Percentiles rank a stretch among this genome's conserved stretches.
phyloP scores from a whole-genome alignment of 2,888 invertebrate species.

The Drosophila neutralis region DNA sequence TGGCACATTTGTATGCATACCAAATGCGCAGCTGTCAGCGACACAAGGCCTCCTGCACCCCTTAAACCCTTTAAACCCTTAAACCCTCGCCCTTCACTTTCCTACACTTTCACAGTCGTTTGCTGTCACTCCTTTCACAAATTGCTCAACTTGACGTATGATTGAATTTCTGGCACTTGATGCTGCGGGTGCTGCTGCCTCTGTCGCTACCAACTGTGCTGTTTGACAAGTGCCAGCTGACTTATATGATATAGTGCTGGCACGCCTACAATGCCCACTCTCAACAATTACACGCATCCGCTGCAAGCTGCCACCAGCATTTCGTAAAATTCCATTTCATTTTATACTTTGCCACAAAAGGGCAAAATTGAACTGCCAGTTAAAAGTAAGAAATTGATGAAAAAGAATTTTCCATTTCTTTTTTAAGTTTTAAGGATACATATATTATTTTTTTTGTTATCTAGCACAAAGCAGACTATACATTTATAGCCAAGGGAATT shows the following conservation, averaged over 20 bases:
- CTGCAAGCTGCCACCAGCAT: neutral
- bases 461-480: neutral
- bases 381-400: neutral
- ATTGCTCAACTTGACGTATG: conserved; percentile 65
- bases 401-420: neutral
- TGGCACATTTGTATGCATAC: conserved; percentile 39
- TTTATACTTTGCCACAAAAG: neutral
- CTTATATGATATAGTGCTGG: conserved; percentile 3
- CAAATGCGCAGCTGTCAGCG: conserved; percentile 57
- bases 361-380: neutral
- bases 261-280: conserved; percentile 19
- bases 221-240: conserved; percentile 15
- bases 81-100: neutral
- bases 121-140: conserved; percentile 42
- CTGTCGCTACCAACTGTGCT: conserved; percentile 14
- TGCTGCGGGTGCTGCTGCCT: conserved; percentile 16
- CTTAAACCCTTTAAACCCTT: neutral
- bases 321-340: neutral
- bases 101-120: conserved; percentile 2
- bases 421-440: neutral
- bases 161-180: conserved; percentile 75
- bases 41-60: conserved; percentile 38
- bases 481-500: neutral
- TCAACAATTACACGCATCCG: conserved; percentile 7
- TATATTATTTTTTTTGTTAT: neutral